phyloP scores from a whole-genome alignment of 2,797 vertebrate species.

The Phoxinus dragarum region DNA sequence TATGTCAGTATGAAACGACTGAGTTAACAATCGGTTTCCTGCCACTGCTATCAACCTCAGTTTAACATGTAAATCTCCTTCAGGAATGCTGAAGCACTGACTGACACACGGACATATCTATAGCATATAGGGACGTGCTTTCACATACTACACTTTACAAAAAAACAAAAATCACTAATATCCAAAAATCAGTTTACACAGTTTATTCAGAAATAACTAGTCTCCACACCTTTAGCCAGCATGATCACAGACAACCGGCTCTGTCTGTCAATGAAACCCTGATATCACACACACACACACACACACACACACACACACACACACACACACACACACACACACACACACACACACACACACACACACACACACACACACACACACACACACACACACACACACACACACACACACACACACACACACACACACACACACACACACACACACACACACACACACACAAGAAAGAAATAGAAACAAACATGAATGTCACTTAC shows the following conservation, averaged over 20 bases:
- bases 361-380: neutral
- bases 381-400: neutral
- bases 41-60: neutral
- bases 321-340: neutral
- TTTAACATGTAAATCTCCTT: neutral
- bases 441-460: neutral
- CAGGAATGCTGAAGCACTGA: neutral
- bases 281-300: neutral
- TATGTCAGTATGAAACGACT: neutral
- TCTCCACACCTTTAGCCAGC: slow-evolving; percentile 13
- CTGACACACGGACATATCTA: neutral
- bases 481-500: slow-evolving; percentile 71
- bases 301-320: neutral
- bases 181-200: neutral
- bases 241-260: neutral
- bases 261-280: slow-evolving; percentile 4
- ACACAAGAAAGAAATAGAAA: neutral
- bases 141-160: neutral
- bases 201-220: neutral
- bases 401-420: neutral
- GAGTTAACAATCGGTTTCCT: neutral
- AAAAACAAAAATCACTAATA: neutral
- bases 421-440: neutral
- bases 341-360: neutral
- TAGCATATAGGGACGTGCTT: neutral